phyloP scores from a whole-genome alignment of 2,888 invertebrate species.

The Sinohyriopsis cumingii region DNA sequence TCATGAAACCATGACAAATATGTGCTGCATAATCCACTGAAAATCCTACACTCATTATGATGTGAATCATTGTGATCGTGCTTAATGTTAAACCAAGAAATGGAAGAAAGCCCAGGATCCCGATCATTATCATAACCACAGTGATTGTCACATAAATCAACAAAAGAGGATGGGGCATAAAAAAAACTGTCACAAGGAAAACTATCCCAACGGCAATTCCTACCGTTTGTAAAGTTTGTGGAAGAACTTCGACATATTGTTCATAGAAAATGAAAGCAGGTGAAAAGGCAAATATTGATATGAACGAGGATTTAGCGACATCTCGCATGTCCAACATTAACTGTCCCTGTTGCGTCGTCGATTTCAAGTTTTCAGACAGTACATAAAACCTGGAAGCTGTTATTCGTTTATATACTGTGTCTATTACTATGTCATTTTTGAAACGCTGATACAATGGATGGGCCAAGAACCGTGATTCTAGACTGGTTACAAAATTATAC shows the following conservation, averaged over 20 bases:
- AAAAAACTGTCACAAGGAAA: constrained; percentile 57
- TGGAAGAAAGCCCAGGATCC: constrained; percentile 54
- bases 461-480: constrained; percentile 4
- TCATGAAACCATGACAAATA: constrained; percentile 53
- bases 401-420: constrained; percentile 3
- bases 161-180: constrained; percentile 61
- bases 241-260: constrained; percentile 58
- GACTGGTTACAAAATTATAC: neutral
- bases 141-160: constrained; percentile 54
- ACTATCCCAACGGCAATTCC: constrained; percentile 60
- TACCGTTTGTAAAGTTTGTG: constrained; percentile 58
- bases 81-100: constrained; percentile 51
- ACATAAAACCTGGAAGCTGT: constrained; percentile 80
- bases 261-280: constrained; percentile 61
- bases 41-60: constrained; percentile 65
- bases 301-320: constrained; percentile 39
- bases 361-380: constrained; percentile 90
- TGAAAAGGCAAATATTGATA: constrained; percentile 49
- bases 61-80: constrained; percentile 63
- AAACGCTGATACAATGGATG: constrained; percentile 9
- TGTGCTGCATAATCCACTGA: constrained; percentile 61
- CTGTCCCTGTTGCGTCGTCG: constrained; percentile 75
- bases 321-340: constrained; percentile 54
- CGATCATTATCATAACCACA: constrained; percentile 58
- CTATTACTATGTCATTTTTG: constrained; percentile 26